Percentiles rank a stretch among this genome's conserved stretches.
Evolutionary conservation across 53 echinoderm and acorn worm species (phyloP).

Genomic region (Hippasteria phrygiana): DNA sequence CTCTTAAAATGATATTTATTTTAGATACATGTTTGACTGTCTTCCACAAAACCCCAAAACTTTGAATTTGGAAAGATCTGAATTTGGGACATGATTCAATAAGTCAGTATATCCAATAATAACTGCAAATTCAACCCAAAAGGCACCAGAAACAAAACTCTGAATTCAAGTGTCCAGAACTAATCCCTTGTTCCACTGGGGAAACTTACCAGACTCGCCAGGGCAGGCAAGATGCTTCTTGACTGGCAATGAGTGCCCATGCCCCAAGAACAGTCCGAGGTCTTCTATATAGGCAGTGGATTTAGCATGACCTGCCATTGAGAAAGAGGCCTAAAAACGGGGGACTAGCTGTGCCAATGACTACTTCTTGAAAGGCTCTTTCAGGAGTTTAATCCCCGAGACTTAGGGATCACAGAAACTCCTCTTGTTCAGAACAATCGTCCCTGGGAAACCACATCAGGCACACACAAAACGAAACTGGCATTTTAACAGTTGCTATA

Average conservation of each 20-base stretch:
- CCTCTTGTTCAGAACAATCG: background rate
- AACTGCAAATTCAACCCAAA: background rate
- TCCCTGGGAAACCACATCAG: slow-evolving; percentile 19
- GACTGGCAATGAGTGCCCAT: background rate
- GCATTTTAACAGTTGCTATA: background rate
- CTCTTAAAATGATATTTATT: too few relatives aligned
- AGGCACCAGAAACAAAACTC: slow-evolving; percentile 48
- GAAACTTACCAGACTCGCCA: background rate
- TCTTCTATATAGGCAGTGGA: background rate
- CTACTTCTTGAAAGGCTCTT: background rate
- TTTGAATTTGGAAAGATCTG: too few relatives aligned
- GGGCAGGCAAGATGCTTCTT: background rate
- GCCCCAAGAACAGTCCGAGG: background rate
- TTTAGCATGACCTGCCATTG: background rate
- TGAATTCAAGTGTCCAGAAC: slow-evolving; percentile 53
- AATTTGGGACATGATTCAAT: too few relatives aligned
- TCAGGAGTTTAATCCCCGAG: slow-evolving; percentile 23
- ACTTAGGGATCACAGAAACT: slow-evolving; percentile 43
- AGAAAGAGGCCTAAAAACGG: background rate
- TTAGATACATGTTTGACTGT: too few relatives aligned
- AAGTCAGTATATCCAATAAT: background rate
- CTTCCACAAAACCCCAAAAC: too few relatives aligned
- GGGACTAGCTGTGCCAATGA: background rate
- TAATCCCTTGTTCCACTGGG: slow-evolving; percentile 41
- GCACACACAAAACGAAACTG: slow-evolving; percentile 6